Base-by-base conservation (phyloP, 2,888 invertebrate genomes). In the Micropterix aruncella region DNA sequence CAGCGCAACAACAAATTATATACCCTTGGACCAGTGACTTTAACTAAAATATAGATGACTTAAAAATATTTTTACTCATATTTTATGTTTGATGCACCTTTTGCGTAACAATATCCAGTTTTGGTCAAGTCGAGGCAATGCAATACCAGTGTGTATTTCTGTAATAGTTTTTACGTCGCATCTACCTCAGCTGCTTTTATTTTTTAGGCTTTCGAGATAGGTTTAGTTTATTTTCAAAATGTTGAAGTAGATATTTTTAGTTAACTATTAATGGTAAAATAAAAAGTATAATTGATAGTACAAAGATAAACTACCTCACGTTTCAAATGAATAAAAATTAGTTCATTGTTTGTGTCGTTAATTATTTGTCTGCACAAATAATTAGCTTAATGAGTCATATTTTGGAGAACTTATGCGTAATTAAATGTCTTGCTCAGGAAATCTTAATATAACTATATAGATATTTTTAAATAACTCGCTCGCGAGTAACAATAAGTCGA, bases 301-400 rank as follows among this genome's bases (percentile, higher is more conserved):
- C 70, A 70, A 70, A 50, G 68, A 51, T 63, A 63, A 61, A 57
- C 70, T 71, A 71, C 70, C 70, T 71, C 71, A 69, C 67, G 67
- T 66, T 70, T 70, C 70, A 69, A 47, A 47, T 49, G 48, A 48
- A 18, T 18, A 18, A 42, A 43, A 46, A 39, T 38, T 37, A 27
- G 27, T 27, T 27, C 12, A 27, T 27, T 27, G 27, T 27, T 27
- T 27, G 27, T 27, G 12, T 12, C 12, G 27, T 27, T 27, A n/a
- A n/a, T n/a, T n/a, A 7, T 27, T 27, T 7, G 7, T 5, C 27
- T 27, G 27, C 12, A 27, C 27, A 27, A 27, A 12, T 12, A 27
- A 27, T 27, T 27, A 27, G 27, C 27, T 27, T 27, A 27, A 27
- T 7, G 27, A 7, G 5, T 12, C 5, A 5, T 27, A 5, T 27